phyloP scores from a whole-genome alignment of 2,797 vertebrate species.

The Pachyuromys duprasi region DNA sequence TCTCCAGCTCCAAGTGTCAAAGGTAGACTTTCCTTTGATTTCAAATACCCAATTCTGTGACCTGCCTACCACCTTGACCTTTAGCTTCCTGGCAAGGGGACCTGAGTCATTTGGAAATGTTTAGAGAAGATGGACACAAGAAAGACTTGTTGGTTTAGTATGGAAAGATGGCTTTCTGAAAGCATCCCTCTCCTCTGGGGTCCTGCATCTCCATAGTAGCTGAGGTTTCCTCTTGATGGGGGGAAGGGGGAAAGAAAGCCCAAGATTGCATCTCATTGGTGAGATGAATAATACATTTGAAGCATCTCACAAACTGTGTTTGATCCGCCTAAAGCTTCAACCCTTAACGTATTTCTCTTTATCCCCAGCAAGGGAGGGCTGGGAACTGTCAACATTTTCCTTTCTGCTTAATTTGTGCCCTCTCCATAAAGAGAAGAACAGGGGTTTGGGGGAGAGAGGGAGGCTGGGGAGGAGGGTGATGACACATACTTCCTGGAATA shows the following conservation, averaged over 20 bases:
- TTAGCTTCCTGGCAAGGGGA: constrained; percentile 44
- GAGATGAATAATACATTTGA: constrained; percentile 85
- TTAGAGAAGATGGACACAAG: background rate
- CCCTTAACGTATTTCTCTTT: constrained; percentile 73
- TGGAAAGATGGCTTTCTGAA: constrained; percentile 46
- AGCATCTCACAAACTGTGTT: constrained; percentile 80
- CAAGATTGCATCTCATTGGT: constrained; percentile 79
- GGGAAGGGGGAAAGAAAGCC: constrained; percentile 58
- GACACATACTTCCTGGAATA: background rate
- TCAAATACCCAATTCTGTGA: background rate
- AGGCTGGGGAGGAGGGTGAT: background rate
- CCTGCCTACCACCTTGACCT: background rate
- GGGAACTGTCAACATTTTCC: constrained; percentile 67
- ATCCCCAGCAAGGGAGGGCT: constrained; percentile 75
- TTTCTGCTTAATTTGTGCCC: constrained; percentile 82
- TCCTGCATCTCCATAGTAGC: constrained; percentile 49
- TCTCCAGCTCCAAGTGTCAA: background rate
- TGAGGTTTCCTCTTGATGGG: constrained; percentile 73
- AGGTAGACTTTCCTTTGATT: constrained; percentile 47
- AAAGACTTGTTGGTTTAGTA: constrained; percentile 43
- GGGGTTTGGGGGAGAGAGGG: constrained; percentile 23
- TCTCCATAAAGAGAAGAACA: constrained; percentile 71
- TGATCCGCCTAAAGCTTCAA: constrained; percentile 81
- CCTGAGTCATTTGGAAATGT: constrained; percentile 39
- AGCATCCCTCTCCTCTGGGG: background rate